phyloP scores from a whole-genome alignment of 2,888 invertebrate genomes.

The Drosophila neotestacea region DNA sequence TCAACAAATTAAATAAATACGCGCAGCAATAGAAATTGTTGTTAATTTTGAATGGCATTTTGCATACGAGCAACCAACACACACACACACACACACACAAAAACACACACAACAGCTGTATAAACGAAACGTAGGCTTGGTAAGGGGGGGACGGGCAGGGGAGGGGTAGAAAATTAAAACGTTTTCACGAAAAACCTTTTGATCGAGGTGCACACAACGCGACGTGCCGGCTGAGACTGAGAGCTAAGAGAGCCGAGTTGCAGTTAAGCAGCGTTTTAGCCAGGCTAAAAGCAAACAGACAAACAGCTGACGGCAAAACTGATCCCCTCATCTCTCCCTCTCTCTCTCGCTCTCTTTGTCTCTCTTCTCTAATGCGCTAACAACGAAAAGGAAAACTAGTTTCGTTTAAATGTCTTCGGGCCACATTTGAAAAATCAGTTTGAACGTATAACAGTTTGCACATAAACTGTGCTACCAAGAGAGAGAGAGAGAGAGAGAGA shows the following conservation, averaged over 20 bases:
- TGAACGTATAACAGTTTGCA: conserved; percentile 57
- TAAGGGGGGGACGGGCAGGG: conserved; percentile 1
- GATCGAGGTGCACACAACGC: conserved; percentile 72
- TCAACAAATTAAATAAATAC: conserved; percentile 73
- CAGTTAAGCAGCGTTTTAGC: conserved; percentile 49
- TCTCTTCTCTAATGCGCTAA: conserved; percentile 31
- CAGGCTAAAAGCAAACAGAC: conserved; percentile 51
- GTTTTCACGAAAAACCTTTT: conserved; percentile 35
- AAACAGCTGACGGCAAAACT: conserved; percentile 65
- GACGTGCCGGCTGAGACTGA: conserved; percentile 75
- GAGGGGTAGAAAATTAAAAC: background rate
- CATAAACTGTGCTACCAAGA: conserved; percentile 44
- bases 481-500: conserved; percentile 5
- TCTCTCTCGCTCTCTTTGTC: background rate
- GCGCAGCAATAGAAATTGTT: conserved; percentile 47
- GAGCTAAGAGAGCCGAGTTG: conserved; percentile 40
- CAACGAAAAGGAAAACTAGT: conserved; percentile 67
- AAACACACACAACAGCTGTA: conserved; percentile 25
- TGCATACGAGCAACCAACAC: conserved; percentile 39
- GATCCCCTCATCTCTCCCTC: background rate
- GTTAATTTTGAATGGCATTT: conserved; percentile 54
- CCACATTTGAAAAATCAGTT: conserved; percentile 65
- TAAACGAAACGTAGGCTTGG: background rate
- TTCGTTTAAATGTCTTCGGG: conserved; percentile 65
- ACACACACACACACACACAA: conserved; percentile 29